Conservation (phyloP, 1,140 invertebrate genomes). For the Mercenaria mercenaria region DNA sequence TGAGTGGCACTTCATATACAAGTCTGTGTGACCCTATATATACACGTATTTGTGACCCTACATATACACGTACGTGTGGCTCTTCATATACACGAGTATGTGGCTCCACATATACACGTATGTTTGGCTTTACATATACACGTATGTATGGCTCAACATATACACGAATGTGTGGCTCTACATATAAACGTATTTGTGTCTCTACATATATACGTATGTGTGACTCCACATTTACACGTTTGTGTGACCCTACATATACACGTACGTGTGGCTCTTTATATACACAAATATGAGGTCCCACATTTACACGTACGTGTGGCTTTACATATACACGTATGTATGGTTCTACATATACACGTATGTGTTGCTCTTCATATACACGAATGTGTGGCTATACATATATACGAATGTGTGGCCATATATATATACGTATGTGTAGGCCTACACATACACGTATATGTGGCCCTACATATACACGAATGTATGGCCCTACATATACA, state of each 20-base stretch:
- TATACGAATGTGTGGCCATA: constrained; percentile 7
- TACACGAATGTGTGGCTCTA: not conserved
- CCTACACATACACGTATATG: not conserved
- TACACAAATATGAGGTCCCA: not conserved
- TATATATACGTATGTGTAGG: not conserved
- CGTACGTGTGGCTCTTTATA: not conserved
- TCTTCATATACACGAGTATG: constrained; percentile 22
- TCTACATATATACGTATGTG: constrained; percentile 23
- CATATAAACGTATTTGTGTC: not conserved
- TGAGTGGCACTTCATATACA: too few species aligned
- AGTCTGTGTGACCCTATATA: too few species aligned
- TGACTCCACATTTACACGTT: not conserved
- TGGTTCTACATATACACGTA: not conserved
- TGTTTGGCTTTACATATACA: constrained; percentile 15
- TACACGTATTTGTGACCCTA: not conserved
- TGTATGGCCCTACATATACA: not conserved
- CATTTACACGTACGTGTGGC: not conserved
- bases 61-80: constrained; percentile 15
- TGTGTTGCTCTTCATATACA: constrained; percentile 6
- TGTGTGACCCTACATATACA: constrained; percentile 1
- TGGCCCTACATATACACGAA: not conserved
- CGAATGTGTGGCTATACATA: constrained; percentile 8
- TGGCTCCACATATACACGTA: constrained; percentile 10
- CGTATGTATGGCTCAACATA: constrained; percentile 11
- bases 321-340: not conserved